These are phyloP conservation scores for Caenorhabditis sulstoni DNA, from an alignment of 2,888 invertebrate species.

Conservation along the genomic window DNA sequence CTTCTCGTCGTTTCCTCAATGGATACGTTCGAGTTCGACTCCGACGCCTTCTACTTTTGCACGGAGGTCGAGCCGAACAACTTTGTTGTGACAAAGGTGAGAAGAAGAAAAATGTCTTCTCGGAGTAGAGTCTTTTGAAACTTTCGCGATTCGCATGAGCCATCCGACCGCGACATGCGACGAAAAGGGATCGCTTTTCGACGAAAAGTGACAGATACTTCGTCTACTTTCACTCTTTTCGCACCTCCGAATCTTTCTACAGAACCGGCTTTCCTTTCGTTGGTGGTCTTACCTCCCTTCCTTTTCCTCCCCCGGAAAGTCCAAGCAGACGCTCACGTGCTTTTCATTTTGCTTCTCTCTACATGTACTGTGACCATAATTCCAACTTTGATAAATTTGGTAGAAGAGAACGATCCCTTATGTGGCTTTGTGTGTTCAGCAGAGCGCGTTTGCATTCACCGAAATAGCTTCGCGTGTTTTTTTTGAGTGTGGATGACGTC, in stretches of 20 bases:
- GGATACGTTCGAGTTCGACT: slow-evolving; percentile 67
- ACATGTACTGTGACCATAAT: slow-evolving; percentile 1
- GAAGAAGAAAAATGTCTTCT: no score
- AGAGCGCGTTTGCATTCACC: neutral
- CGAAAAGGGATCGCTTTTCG: slow-evolving; percentile 1
- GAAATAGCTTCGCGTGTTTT: neutral
- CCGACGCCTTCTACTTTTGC: slow-evolving; percentile 83
- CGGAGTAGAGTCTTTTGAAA: no score
- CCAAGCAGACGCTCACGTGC: slow-evolving; percentile 3
- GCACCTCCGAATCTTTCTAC: slow-evolving; percentile 26
- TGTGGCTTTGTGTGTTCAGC: neutral
- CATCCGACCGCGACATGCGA: neutral
- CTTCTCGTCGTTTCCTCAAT: slow-evolving; percentile 26
- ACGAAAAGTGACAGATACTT: slow-evolving; percentile 38
- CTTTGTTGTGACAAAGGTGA: slow-evolving; percentile 86
- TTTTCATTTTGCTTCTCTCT: slow-evolving; percentile 3
- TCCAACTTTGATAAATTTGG: neutral
- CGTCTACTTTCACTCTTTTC: slow-evolving; percentile 40
- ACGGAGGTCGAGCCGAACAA: slow-evolving; percentile 85
- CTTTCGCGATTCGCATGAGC: no score
- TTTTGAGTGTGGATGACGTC: neutral
- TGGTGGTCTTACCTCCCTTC: slow-evolving; percentile 2
- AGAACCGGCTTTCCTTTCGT: slow-evolving; percentile 28
- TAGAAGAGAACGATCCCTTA: no score
- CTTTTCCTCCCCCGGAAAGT: neutral